Conservation (phyloP, 2,113 vertebrate species). For the Apeltes quadracus region DNA sequence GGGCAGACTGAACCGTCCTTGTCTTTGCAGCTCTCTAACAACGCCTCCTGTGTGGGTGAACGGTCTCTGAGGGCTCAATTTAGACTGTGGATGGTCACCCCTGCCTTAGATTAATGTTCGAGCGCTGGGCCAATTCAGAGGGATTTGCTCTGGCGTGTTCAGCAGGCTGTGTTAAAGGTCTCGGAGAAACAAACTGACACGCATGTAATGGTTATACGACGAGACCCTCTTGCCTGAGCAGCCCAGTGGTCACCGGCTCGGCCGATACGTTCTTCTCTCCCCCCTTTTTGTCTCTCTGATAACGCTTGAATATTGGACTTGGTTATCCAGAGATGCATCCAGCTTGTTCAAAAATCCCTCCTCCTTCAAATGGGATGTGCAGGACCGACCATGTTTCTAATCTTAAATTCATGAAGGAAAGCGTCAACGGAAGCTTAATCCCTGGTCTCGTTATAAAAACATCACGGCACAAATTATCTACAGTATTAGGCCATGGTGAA, state of each 20-base stretch:
- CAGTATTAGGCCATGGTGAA: constrained; percentile 57
- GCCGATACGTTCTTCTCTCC: constrained; percentile 36
- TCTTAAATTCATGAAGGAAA: constrained; percentile 65
- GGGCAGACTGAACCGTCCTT: constrained; percentile 53
- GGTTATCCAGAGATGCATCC: constrained; percentile 51
- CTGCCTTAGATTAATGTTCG: constrained; percentile 74
- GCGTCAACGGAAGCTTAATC: constrained; percentile 56
- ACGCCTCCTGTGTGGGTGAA: constrained; percentile 73
- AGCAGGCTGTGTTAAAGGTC: constrained; percentile 77
- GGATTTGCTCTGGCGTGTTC: constrained; percentile 78
- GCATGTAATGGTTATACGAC: constrained; percentile 74
- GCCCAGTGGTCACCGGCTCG: constrained; percentile 61
- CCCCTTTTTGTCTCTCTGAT: constrained; percentile 40
- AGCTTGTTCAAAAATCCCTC: constrained; percentile 34
- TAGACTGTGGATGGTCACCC: constrained; percentile 77
- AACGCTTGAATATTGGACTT: constrained; percentile 40
- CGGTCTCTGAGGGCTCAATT: constrained; percentile 83
- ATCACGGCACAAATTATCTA: constrained; percentile 72
- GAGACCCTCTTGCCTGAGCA: constrained; percentile 70
- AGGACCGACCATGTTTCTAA: constrained; percentile 52
- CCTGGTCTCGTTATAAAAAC: constrained; percentile 72
- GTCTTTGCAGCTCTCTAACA: constrained; percentile 73
- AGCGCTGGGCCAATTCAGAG: constrained; percentile 70
- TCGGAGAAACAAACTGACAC: constrained; percentile 76
- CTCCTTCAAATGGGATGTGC: constrained; percentile 48